Percentiles rank a stretch among this genome's conserved stretches.
phyloP scores from a whole-genome alignment of 2,113 vertebrate species.

The Tursiops truncatus region DNA sequence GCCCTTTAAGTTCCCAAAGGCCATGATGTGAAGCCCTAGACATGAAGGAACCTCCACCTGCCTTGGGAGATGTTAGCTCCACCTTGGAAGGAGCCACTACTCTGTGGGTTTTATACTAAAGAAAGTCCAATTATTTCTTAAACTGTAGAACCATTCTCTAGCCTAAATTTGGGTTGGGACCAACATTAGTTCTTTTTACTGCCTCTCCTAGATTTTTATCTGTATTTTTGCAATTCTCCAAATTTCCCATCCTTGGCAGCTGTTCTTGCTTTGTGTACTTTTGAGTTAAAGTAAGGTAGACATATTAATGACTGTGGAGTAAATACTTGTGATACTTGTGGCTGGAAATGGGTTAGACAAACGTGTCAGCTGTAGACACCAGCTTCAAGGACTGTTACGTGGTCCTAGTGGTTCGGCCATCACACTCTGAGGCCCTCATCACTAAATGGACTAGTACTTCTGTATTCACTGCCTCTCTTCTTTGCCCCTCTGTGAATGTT shows the following conservation, averaged over 20 bases:
- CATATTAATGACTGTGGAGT: background rate
- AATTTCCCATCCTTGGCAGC: background rate
- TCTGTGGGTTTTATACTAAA: background rate
- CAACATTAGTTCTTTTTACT: background rate
- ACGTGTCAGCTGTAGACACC: background rate
- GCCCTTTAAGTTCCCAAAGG: background rate
- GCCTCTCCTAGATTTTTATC: background rate
- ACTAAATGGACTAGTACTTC: too few relatives aligned
- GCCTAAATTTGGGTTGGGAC: background rate
- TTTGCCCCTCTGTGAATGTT: background rate
- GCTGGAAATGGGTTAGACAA: background rate
- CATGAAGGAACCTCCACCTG: background rate
- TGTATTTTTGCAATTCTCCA: background rate
- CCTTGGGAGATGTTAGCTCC: background rate
- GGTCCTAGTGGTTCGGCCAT: background rate
- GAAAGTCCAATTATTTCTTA: background rate
- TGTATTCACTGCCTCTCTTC: background rate
- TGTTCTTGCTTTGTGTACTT: background rate
- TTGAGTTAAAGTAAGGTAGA: background rate
- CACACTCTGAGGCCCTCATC: background rate
- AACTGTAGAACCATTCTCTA: background rate
- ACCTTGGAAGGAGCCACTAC: background rate
- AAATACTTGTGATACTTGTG: background rate
- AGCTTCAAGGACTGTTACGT: background rate
- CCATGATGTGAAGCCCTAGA: background rate